Evolutionary conservation across 2,113 vertebrate genomes (phyloP), one percentile per base, ranked within the genome.

Genomic region (Globicephala melas): DNA sequence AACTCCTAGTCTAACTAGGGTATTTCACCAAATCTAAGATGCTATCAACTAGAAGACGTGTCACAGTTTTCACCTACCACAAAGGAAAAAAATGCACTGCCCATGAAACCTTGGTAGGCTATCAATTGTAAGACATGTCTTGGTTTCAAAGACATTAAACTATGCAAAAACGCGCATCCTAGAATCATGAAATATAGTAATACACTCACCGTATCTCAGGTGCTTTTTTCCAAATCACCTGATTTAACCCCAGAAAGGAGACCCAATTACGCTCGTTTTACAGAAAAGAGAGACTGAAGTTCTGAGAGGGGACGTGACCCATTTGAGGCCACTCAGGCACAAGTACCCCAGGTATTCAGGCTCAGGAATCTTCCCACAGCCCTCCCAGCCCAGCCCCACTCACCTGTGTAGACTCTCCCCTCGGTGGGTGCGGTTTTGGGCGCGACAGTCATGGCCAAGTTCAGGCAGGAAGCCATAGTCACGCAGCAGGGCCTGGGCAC

Each of bases 391-490:
- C 13, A 18, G 25, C 1, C 65, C 87, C 20, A 21, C 98, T 99
- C 98, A 99, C 98, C 99, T 99, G 97, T 99, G 99, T 65, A 99
- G 99, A 91, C 99, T 99, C 15, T 99, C 99, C 7, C 94, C 94
- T 50, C 98, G 97, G 70, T 99, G 99, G 33, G 98, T 99, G 93
- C 98, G 98, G 97, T 99, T 99, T 98, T 99, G 99, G 25, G 99
- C 99, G 0, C 99, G 99, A 96, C 99, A 99, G 98, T 99, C 99
- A 60, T 98, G 99, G 98, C 99, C 99, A 70, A 99, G 99, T 98
- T 99, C 99, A 0, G 99, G 99, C 94, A 99, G 98, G 98, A 96
- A 99, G 41, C 99, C 99, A 1, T 99, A 99, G 98, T 99, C 99
- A 53, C 99, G 99, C 63, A 99, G 98, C 97, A 99, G 98, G 0